These are phyloP conservation scores for Xanthorhoe spadicearia DNA, from an alignment of 2,888 invertebrate genomes.

Conservation along the genomic window DNA sequence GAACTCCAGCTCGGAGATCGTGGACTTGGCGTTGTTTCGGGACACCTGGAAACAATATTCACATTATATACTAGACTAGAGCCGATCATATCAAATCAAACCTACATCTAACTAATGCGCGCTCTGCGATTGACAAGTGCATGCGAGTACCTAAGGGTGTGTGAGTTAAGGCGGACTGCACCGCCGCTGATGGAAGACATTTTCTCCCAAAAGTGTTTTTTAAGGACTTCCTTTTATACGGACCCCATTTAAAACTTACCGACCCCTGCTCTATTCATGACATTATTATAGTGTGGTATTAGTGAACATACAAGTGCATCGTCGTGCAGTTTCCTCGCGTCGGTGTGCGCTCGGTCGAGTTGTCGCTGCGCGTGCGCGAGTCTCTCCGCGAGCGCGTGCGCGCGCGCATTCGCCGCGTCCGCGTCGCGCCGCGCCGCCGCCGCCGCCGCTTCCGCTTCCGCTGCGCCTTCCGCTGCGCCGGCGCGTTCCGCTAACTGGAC, in stretches of 20 bases:
- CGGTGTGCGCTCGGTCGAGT: conserved; percentile 75
- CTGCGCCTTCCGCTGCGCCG: conserved; percentile 60
- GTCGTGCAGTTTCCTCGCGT: conserved; percentile 75
- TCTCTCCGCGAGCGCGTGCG: conserved; percentile 70
- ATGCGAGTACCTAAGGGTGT: no score
- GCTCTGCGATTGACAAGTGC: no score
- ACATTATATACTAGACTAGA: no score
- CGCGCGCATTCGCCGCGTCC: conserved; percentile 69
- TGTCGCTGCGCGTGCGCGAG: conserved; percentile 79
- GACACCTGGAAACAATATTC: conserved; percentile 84
- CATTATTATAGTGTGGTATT: neutral
- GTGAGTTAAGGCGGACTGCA: no score
- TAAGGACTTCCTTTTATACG: no score
- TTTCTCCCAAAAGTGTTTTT: no score
- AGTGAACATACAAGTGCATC: conserved; percentile 71
- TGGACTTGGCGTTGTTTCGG: conserved; percentile 94
- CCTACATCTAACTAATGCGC: no score
- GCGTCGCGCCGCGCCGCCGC: conserved; percentile 73
- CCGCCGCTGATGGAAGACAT: no score
- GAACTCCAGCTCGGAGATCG: conserved; percentile 92
- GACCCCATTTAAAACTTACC: no score
- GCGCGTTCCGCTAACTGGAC: conserved; percentile 56
- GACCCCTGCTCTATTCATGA: no score
- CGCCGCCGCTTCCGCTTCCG: conserved; percentile 67
- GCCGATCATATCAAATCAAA: no score